Evolutionary conservation across 2,113 vertebrate species (phyloP), one percentile per base, ranked within the genome.

Genomic region (Corythornis madagascariensis): DNA sequence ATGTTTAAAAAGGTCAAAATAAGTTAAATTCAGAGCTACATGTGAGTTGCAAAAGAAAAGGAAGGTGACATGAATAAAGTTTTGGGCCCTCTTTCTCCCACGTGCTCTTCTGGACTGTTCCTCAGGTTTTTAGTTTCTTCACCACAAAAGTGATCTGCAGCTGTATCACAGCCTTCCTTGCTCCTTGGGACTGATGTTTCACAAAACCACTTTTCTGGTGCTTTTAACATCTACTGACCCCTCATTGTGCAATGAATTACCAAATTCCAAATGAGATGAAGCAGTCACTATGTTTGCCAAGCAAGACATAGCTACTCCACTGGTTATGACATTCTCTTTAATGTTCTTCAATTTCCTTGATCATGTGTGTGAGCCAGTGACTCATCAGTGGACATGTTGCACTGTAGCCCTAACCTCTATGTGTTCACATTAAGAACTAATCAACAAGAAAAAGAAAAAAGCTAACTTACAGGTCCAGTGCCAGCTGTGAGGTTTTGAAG

Each of bases 401-500:
- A 63, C 19, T 71, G 29, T 29, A 80, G 52, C 11, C 21, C 75
- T 53, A 43, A 73, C 40, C 26, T 42, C 18, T 9, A 25, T 0
- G 0, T 9, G 20, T 64, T 52, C 66, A 57, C 40, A 35, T 50
- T 20, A 74, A 81, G 52, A 94, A 59, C 2, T 33, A 40, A 83
- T 31, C 29, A 14, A 79, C 5, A 52, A 55, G 33, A 65, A 73
- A 84, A 71, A n/a, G 22, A 13, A 38, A 52, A 17, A 20, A 69
- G 16, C 17, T 57, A 69, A 97, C 97, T 97, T 96, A 99, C 99
- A 52, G 91, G 95, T 82, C 98, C 98, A 7, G 79, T 98, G 59
- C 98, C 98, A 5, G 98, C 98, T 0, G 99, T 99, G 96, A 99
- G 98, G 96, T 99, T 99, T 97, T 99, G 99, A 77, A 99, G 98